Conservation (phyloP, 1,140 invertebrate species). For the Drosophila lacteicornis region DNA sequence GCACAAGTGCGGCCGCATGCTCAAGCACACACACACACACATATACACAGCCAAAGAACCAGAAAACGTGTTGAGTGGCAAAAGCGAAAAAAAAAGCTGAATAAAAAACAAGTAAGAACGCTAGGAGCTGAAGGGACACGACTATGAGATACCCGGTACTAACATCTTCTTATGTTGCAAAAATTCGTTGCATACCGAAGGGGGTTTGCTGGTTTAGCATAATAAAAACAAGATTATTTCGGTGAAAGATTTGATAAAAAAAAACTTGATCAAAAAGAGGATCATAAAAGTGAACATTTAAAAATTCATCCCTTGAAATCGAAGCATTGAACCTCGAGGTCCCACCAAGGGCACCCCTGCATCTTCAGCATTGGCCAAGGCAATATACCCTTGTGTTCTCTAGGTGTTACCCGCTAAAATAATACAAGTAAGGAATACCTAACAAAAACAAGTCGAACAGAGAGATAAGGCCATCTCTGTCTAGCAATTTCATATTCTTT, state of each 20-base stretch:
- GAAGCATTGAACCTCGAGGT: not conserved
- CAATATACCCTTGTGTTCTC: not conserved
- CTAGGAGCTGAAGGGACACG: slow-evolving; percentile 15
- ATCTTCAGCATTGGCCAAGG: not conserved
- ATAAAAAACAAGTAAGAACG: slow-evolving; percentile 24
- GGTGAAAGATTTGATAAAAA: not conserved
- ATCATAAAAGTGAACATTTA: too few relatives aligned
- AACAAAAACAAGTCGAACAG: slow-evolving; percentile 20
- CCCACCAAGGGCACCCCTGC: not conserved
- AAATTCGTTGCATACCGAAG: not conserved
- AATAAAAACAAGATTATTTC: not conserved
- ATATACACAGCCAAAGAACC: slow-evolving; percentile 43
- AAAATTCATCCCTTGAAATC: too few relatives aligned
- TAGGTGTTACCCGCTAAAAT: not conserved
- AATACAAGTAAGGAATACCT: slow-evolving; percentile 18
- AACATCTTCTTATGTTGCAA: too few relatives aligned
- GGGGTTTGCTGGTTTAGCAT: not conserved
- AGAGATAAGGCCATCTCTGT: slow-evolving; percentile 13
- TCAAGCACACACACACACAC: slow-evolving; percentile 65
- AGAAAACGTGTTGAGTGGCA: slow-evolving; percentile 80
- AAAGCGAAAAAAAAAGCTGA: slow-evolving; percentile 31
- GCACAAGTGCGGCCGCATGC: slow-evolving; percentile 81
- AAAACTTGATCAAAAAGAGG: not conserved
- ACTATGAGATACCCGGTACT: slow-evolving; percentile 3
- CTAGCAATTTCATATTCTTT: slow-evolving; percentile 36